Base-by-base conservation (phyloP, 2,797 vertebrate genomes). In the Thunnus albacares region DNA sequence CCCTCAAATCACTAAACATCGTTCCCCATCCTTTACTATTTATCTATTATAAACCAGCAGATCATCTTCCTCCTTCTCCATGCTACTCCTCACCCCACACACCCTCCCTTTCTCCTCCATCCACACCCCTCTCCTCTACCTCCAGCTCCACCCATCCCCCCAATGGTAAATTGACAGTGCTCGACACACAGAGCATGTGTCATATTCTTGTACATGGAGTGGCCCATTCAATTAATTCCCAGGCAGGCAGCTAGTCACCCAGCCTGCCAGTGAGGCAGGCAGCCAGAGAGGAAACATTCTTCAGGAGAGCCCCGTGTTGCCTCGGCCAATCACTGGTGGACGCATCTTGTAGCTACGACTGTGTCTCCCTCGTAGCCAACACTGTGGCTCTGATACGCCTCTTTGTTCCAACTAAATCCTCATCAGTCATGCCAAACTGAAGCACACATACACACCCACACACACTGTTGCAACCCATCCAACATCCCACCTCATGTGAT, bases 141-240 rank as follows among this genome's bases (percentile, higher is more conserved):
- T 41, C 38, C 18, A 41, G 60, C 52, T 71, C 45, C 41, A 47
- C 76, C 86, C 81, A 64, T 52, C 82, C 53, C 56, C 59, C 45
- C 45, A 71, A 26, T 77, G 70, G 85, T 91, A 87, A 92, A 93
- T 71, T 89, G 87, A 92, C 90, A 89, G 87, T 52, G 76, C 85
- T 86, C 22, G 33, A 85, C 80, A 87, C 80, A 77, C 68, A 67
- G 79, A 89, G 83, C 77, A 86, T 83, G 85, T 89, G 82, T 88
- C 72, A 87, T 89, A 85, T 83, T 89, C 81, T 73, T 82, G 79
- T 85, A 81, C 78, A 81, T 78, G 85, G 70, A 89, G 69, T 73
- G 56, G 72, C 65, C 84, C 79, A 77, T 91, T 90, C 88, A 86
- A 89, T 90, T 90, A 92, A 89, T 84, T 87, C 71, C 55, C 72